These are phyloP conservation scores for Deroptyus accipitrinus DNA, from an alignment of 2,113 vertebrate species.

Conservation along the genomic window DNA sequence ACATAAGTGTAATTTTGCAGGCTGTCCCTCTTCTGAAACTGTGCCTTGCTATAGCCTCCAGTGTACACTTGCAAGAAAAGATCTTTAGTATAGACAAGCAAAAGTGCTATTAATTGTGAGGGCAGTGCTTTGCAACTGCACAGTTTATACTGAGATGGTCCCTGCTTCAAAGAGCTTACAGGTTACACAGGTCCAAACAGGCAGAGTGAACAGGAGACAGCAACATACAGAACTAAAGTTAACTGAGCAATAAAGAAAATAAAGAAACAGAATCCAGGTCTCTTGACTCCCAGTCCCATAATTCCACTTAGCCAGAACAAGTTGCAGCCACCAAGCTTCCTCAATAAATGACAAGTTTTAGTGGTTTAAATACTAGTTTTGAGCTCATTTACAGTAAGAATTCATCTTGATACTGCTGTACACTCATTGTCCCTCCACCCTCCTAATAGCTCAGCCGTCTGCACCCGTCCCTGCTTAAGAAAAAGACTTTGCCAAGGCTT, in stretches of 20 bases:
- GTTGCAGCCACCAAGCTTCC: not conserved
- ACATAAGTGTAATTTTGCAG: not conserved
- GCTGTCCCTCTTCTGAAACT: not conserved
- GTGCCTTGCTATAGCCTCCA: not conserved
- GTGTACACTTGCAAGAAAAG: not conserved
- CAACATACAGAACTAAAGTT: not conserved
- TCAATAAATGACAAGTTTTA: not conserved
- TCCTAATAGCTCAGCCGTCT: not conserved
- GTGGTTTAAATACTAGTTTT: not conserved
- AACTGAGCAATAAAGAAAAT: not conserved
- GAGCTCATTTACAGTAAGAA: not conserved
- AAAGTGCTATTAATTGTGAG: not conserved
- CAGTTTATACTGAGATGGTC: not conserved
- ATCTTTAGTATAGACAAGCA: not conserved
- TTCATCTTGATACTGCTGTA: not conserved
- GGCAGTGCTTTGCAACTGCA: not conserved
- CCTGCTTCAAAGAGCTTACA: not conserved
- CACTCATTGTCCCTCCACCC: rapidly evolving
- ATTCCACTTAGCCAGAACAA: not conserved
- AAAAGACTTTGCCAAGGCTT: not conserved
- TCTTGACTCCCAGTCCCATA: not conserved
- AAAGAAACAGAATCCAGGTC: not conserved
- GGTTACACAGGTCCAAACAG: not conserved
- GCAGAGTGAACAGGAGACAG: not conserved
- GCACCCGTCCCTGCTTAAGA: not conserved